Base-by-base conservation (phyloP, 2,888 invertebrate species). In the Thecocarcelia acutangulata region DNA sequence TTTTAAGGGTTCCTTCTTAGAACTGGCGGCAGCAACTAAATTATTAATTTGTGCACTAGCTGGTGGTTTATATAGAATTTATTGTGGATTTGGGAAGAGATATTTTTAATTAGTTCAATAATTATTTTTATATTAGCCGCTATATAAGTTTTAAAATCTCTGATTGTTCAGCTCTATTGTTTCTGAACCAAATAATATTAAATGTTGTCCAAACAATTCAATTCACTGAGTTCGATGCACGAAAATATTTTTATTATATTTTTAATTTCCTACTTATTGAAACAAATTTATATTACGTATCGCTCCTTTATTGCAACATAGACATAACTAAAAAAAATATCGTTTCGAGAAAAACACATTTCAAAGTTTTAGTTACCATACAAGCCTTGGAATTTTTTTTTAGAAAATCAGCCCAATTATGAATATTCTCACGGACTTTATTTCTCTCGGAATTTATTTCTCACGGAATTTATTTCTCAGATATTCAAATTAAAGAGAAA, bases 141-240 rank as follows among this genome's bases (percentile, higher is more conserved):
- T 85, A 73, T 70, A 85, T 86, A 87, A 64, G 44, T 85, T 33
- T 59, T 56, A 52, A 73, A 81, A 88, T 89, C 87, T 61, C 80
- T 81, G 89, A 88, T 88, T 83, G 87, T 87, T 88, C 87, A 80
- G 87, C 83, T 87, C 87, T 86, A 87, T 88, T 88, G 87, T 82
- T 83, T 83, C 81, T 83, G 56, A 84, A 1, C 19, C 11, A 59
- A 76, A 52, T 61, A 17, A 52, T 66, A 40, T 54, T 59, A 13
- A 24, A 2, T 44, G 37, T 6, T 46, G 24, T 59, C 37, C 28
- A 17, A 42, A n/a, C 5, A 46, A 46, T 33, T 33, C 13, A 15
- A 17, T 54, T 56, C 17, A 46, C 21, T 56, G 46, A 42, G 37
- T 44, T 58, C 50, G 40, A 48, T 73, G 63, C 63, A 64, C 42